Percentiles rank a stretch among this genome's conserved stretches.
phyloP scores from a whole-genome alignment of 1,140 invertebrate genomes.

The Adoxophyes honmai region DNA sequence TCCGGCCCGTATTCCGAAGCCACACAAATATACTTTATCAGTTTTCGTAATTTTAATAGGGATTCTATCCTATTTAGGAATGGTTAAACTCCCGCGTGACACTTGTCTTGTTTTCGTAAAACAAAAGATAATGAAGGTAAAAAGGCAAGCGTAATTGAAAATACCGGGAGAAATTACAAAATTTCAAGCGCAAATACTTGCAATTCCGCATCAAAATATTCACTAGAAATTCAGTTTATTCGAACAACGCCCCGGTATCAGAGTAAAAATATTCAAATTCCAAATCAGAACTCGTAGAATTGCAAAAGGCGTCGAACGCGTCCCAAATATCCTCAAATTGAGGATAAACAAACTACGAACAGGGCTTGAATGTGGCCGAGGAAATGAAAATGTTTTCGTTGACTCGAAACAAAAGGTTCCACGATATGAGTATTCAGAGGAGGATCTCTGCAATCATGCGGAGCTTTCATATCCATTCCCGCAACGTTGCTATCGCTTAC shows the following conservation, averaged over 20 bases:
- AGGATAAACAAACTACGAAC: constrained; percentile 48
- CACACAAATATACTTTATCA: no score
- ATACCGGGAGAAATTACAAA: no score
- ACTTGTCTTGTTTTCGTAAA: no score
- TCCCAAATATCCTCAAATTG: constrained; percentile 43
- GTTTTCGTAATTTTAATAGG: no score
- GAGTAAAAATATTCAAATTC: constrained; percentile 39
- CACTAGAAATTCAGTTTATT: background rate
- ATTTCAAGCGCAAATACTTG: no score
- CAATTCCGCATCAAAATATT: background rate
- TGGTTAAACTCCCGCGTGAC: no score
- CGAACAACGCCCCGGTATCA: constrained; percentile 17
- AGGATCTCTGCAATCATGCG: constrained; percentile 22
- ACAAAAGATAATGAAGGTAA: no score
- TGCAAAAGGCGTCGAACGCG: constrained; percentile 29
- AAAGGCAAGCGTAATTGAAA: no score
- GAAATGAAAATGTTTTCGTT: constrained; percentile 59
- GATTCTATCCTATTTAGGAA: no score
- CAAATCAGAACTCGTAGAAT: constrained; percentile 37
- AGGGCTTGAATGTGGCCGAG: constrained; percentile 28
- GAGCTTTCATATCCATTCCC: constrained; percentile 33
- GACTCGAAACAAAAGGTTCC: constrained; percentile 42
- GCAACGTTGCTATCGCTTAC: constrained; percentile 41
- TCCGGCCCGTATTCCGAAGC: no score
- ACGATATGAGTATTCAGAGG: constrained; percentile 30